Conservation (phyloP, 2,888 invertebrate genomes). For the Laspeyria flexula region DNA sequence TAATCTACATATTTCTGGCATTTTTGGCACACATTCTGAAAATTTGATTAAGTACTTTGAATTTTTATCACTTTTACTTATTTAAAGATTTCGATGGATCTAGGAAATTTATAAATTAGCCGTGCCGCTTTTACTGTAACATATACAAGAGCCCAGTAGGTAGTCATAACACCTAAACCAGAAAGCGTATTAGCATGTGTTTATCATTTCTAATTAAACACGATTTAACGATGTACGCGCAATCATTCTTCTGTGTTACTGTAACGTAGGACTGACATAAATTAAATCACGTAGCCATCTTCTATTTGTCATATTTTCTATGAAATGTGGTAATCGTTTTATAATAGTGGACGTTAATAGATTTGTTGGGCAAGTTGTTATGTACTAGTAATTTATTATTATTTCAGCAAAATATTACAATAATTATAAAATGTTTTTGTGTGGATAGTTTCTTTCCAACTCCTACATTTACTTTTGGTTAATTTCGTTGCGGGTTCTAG, state of each 20-base stretch:
- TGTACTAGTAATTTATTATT: too few relatives aligned
- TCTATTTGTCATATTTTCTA: conserved; percentile 20
- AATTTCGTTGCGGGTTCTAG: too few relatives aligned
- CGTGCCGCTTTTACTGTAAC: neutral
- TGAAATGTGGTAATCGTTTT: conserved; percentile 4
- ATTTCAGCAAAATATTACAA: too few relatives aligned
- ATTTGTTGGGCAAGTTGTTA: neutral
- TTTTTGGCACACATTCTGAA: too few relatives aligned
- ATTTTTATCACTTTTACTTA: too few relatives aligned
- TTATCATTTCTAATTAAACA: conserved; percentile 37
- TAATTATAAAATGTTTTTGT: too few relatives aligned
- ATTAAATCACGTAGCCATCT: conserved; percentile 22
- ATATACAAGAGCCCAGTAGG: neutral
- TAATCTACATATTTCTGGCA: too few relatives aligned
- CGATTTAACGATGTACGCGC: conserved; percentile 31
- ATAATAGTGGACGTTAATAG: neutral
- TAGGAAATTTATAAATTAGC: too few relatives aligned
- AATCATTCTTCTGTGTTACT: conserved; percentile 23
- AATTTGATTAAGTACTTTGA: too few relatives aligned
- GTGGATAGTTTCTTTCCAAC: too few relatives aligned
- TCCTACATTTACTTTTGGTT: too few relatives aligned
- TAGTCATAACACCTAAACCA: conserved; percentile 34
- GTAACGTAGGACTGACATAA: conserved; percentile 6
- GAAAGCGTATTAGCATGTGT: conserved; percentile 39
- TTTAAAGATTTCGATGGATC: too few relatives aligned